These are phyloP conservation scores for Alcedo atthis DNA, from an alignment of 2,797 vertebrate species.

Conservation along the genomic window DNA sequence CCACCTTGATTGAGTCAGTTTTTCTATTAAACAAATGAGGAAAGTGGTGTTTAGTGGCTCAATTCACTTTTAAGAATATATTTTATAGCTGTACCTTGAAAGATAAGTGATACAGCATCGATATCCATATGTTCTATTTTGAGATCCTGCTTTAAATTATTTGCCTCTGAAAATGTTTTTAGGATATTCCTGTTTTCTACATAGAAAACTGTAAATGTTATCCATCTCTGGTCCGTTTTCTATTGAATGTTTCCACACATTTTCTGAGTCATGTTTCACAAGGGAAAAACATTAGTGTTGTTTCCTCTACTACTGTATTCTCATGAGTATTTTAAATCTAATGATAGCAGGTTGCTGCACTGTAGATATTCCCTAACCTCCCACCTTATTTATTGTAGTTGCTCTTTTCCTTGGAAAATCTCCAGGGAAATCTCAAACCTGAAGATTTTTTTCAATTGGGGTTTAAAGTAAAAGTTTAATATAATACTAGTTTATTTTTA, in stretches of 20 bases:
- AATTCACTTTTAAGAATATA: neutral
- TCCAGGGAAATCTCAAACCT: too few species aligned
- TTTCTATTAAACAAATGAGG: neutral
- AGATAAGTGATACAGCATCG: neutral
- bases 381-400: conserved; percentile 59
- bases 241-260: conserved; percentile 17
- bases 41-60: neutral
- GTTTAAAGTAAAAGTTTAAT: neutral
- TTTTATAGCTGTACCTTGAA: neutral
- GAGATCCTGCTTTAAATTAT: neutral
- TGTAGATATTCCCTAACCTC: conserved; percentile 29
- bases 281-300: conserved; percentile 8
- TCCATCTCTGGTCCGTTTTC: conserved; percentile 17
- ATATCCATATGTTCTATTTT: neutral
- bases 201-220: neutral
- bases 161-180: neutral
- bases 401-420: too few species aligned
- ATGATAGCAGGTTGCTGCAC: conserved; percentile 19
- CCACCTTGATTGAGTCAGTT: neutral
- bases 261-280: conserved; percentile 29
- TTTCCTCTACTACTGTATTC: conserved; percentile 33
- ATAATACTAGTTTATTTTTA: conserved; percentile 1
- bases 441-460: too few species aligned
- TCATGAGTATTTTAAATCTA: conserved; percentile 51
- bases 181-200: neutral